Percentiles rank a stretch among this genome's conserved stretches.
Evolutionary conservation across 1,140 invertebrate genomes (phyloP).

Genomic region (Apolygus lucorum): DNA sequence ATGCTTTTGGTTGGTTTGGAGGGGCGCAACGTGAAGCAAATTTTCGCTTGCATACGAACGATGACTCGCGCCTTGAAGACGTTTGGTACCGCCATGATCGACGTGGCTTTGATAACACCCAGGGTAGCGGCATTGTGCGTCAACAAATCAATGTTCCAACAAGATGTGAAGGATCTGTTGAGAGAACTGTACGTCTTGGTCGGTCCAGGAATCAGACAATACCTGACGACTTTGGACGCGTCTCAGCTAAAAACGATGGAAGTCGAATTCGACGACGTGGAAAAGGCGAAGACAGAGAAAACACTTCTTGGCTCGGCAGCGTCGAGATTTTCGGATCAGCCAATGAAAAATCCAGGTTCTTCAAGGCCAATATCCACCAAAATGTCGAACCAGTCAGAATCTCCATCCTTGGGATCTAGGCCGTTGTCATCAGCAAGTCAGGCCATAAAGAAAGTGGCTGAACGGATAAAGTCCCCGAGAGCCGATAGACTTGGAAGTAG

Average conservation of each 20-base stretch:
- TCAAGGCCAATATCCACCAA: too few relatives aligned
- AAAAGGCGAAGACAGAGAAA: too few relatives aligned
- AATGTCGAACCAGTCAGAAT: too few relatives aligned
- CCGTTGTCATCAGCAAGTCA: too few relatives aligned
- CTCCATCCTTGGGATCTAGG: too few relatives aligned
- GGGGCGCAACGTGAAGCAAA: not conserved
- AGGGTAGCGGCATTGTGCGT: not conserved
- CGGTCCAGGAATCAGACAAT: not conserved
- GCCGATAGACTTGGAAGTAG: too few relatives aligned
- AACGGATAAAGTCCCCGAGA: too few relatives aligned
- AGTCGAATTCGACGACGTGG: not conserved
- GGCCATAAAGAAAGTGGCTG: too few relatives aligned
- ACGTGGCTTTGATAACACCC: not conserved
- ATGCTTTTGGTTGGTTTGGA: not conserved
- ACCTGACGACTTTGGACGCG: not conserved
- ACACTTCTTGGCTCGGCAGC: too few relatives aligned
- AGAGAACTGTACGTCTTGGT: not conserved
- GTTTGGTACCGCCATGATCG: not conserved
- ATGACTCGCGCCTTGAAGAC: not conserved
- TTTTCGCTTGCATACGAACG: not conserved
- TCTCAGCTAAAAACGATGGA: not conserved
- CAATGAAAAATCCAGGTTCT: too few relatives aligned
- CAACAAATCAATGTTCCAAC: not conserved
- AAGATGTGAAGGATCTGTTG: not conserved
- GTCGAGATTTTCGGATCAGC: too few relatives aligned